Evolutionary conservation across 1,140 invertebrate genomes (phyloP).

Genomic region (Dendrolimus kikuchii): DNA sequence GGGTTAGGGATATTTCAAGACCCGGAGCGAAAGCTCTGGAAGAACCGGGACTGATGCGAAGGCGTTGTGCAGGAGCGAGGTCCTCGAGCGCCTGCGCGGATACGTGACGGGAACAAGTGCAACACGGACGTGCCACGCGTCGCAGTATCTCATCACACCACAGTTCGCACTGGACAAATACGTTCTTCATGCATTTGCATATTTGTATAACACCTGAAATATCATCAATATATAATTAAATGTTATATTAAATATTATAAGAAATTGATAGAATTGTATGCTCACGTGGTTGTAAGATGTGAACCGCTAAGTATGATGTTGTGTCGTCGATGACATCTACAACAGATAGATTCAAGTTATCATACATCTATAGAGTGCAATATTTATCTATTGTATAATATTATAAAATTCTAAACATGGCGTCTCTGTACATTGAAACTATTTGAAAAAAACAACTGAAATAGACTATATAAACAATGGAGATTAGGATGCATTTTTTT

Average conservation of each 20-base stretch:
- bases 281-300: constrained; percentile 50
- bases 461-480: too few species aligned
- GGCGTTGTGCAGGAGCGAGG: constrained; percentile 20
- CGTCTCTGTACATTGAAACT: too few species aligned
- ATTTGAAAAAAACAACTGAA: too few species aligned
- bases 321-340: constrained; percentile 51
- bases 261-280: constrained; percentile 2
- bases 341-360: constrained; percentile 10
- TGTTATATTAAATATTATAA: not conserved
- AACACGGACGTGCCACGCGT: constrained; percentile 39
- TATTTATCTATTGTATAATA: not conserved
- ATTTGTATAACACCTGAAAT: constrained; percentile 43
- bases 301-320: constrained; percentile 44
- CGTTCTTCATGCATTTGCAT: constrained; percentile 64
- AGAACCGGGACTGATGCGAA: constrained; percentile 19
- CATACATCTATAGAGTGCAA: not conserved
- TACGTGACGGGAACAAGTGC: constrained; percentile 45
- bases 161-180: constrained; percentile 56
- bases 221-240: not conserved
- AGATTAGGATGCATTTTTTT: too few species aligned
- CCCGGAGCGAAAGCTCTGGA: constrained; percentile 27
- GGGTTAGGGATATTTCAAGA: constrained; percentile 33
- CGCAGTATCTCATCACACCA: constrained; percentile 55
- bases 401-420: too few species aligned
- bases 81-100: constrained; percentile 38